A percentile compares a stretch with the other conserved stretches of the same genome.
phyloP scores from a whole-genome alignment of 2,113 vertebrate species.

The Hepsetus odoe region DNA sequence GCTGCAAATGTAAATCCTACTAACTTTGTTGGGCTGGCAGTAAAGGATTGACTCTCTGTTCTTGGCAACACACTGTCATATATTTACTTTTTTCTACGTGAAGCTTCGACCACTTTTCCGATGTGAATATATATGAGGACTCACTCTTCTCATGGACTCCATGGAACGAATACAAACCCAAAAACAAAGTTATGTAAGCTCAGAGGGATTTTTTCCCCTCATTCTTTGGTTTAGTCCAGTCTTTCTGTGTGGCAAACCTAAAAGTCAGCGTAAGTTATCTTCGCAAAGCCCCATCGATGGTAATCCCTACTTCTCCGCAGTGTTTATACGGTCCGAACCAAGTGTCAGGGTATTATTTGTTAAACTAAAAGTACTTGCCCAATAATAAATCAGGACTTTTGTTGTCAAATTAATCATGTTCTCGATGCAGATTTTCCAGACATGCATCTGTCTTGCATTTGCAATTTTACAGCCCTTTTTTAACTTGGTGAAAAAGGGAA shows the following conservation, averaged over 20 bases:
- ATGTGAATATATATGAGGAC: background rate
- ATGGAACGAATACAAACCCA: constrained; percentile 6
- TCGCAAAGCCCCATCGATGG: background rate
- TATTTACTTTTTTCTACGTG: too few species aligned
- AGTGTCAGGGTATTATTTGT: background rate
- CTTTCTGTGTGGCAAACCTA: background rate
- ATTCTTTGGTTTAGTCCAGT: background rate
- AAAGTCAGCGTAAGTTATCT: background rate
- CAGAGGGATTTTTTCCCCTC: background rate
- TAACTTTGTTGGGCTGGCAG: too few species aligned
- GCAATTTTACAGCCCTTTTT: constrained; percentile 23
- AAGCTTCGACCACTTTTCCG: background rate
- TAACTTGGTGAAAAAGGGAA: background rate
- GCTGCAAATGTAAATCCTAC: too few species aligned
- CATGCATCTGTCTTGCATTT: constrained; percentile 40
- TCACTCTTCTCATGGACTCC: background rate
- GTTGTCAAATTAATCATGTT: constrained; percentile 15
- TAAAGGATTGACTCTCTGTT: too few species aligned
- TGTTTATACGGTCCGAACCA: background rate
- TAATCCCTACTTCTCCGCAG: background rate
- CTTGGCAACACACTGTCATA: too few species aligned
- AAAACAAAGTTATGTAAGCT: background rate
- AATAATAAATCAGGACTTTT: constrained; percentile 22
- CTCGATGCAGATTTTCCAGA: background rate
- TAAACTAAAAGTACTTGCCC: background rate